phyloP scores from a whole-genome alignment of 2,113 vertebrate species.

The Redunca redunca region DNA sequence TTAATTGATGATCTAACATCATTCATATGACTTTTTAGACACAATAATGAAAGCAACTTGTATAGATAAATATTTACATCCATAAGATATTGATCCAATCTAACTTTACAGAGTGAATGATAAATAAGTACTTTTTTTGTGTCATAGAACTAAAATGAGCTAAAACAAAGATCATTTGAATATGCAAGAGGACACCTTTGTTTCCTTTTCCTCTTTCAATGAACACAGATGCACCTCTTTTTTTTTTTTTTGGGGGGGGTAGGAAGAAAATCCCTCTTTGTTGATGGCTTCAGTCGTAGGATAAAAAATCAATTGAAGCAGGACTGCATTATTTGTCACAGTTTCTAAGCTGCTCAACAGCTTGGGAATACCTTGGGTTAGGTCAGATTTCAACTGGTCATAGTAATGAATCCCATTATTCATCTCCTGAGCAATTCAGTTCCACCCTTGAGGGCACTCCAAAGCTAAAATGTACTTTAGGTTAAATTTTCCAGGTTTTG shows the following conservation, averaged over 20 bases:
- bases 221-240: neutral
- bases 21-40: neutral
- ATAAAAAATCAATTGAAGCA: neutral
- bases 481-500: slow-evolving; percentile 49
- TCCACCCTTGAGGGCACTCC: slow-evolving; percentile 26
- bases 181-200: neutral
- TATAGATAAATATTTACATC: neutral
- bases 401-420: slow-evolving; percentile 59
- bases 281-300: neutral
- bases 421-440: slow-evolving; percentile 39
- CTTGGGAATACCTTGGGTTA: slow-evolving; percentile 1
- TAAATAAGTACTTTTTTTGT: neutral
- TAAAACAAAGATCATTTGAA: neutral
- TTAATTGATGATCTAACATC: neutral
- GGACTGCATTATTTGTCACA: neutral
- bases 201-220: neutral
- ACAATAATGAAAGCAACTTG: neutral
- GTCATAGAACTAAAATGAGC: neutral
- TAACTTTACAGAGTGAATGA: neutral
- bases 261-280: neutral
- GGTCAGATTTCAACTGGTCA: slow-evolving; percentile 41
- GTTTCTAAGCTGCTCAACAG: neutral
- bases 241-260: neutral
- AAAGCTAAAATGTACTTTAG: slow-evolving; percentile 48
- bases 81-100: neutral